Evolutionary conservation across 1,140 invertebrate genomes (phyloP), one percentile per base, ranked within the genome.

Genomic region (Aphidius gifuensis): DNA sequence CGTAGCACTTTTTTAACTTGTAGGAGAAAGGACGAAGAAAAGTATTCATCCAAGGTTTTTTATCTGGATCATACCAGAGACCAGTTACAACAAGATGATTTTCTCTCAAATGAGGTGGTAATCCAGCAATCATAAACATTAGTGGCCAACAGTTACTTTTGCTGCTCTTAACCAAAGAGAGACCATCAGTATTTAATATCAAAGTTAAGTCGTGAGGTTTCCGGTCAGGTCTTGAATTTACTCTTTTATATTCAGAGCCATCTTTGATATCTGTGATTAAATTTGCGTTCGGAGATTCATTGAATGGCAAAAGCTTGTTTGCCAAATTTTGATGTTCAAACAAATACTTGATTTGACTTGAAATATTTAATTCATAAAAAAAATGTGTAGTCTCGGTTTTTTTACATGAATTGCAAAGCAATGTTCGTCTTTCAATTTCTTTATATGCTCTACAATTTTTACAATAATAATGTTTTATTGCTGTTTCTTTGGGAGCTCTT

Each of bases 401-500:
- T 44, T 9, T n/a, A 49, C 64, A 68, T 23, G 46, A 6, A 4
- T 43, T 3, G 44, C 64, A 68, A 39, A 40, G 56, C 43, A 3
- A 42, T 40, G 51, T 23, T 9, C 32, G 2, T 44, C 16, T 23
- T 43, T 62, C 38, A 50, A 7, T 59, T 39, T 50, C 61, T 9
- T 54, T 59, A n/a, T 58, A 47, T 11, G 42, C 38, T 46, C 58
- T 49, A 59, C 66, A 68, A 21, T 58, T 59, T 60, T 61, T 61
- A 44, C 66, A 66, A 49, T 64, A 68, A 51, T 21, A 68, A 58
- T 68, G 61, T 54, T 66, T 68, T 49, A 43, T 64, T 32, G 64
- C 53, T 53, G 49, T 47, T n/a, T 21, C 60, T 9, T 11, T 9
- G 48, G 64, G 58, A 3, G 61, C 54, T 45, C 61, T 46, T 21